A percentile compares a stretch with the other conserved stretches of the same genome.
Conservation (phyloP, 2,797 vertebrate genomes). For the Labeo calbasu region DNA sequence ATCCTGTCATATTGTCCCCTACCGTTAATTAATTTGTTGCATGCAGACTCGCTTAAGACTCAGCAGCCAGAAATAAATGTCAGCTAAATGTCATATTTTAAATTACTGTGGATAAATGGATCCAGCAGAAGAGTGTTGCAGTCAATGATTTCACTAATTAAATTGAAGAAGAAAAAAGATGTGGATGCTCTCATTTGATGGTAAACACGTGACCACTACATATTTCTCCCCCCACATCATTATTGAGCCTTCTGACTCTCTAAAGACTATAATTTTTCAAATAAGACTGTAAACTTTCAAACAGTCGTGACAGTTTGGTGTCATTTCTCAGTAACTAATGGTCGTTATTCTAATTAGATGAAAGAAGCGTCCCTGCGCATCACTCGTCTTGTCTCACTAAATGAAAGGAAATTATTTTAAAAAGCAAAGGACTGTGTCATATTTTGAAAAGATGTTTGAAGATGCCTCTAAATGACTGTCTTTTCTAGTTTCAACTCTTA, state of each 20-base stretch:
- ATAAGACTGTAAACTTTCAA: conserved; percentile 5
- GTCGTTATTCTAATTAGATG: conserved; percentile 14
- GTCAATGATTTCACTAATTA: conserved; percentile 52
- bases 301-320: not conserved
- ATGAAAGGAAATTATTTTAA: not conserved
- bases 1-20: conserved; percentile 39
- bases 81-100: conserved; percentile 56
- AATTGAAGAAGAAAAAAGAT: conserved; percentile 41
- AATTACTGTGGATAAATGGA: conserved; percentile 51
- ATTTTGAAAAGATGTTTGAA: not conserved
- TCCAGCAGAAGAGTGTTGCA: conserved; percentile 37
- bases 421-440: not conserved
- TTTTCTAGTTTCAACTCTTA: conserved; percentile 6
- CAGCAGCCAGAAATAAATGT: conserved; percentile 58
- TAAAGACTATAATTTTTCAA: conserved; percentile 20
- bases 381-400: conserved; percentile 27
- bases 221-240: not conserved
- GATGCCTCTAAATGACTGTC: conserved; percentile 13
- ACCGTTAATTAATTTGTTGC: conserved; percentile 51
- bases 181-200: conserved; percentile 25
- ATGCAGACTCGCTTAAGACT: conserved; percentile 45
- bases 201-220: conserved; percentile 22
- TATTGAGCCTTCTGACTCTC: conserved; percentile 6
- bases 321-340: conserved; percentile 8
- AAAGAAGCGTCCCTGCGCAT: conserved; percentile 5